Evolutionary conservation across 2,888 invertebrate species (phyloP), one percentile per base, ranked within the genome.

Genomic region (Alentia gelatinosa): DNA sequence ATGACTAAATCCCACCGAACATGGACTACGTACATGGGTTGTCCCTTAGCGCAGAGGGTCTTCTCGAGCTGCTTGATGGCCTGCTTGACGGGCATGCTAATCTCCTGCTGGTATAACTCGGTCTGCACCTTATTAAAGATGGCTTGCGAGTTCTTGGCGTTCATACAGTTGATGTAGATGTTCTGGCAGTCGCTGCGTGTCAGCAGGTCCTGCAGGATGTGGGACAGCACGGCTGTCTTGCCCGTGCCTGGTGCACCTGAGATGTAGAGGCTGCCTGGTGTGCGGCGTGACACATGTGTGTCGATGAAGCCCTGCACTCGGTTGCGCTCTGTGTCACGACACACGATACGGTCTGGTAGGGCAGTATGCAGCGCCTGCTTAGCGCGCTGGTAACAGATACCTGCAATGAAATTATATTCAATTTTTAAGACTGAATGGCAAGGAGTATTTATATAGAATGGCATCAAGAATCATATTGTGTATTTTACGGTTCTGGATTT

Each of bases 211-310:
- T 56, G 90, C 33, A 98, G 96, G 91, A 98, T 97, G 92, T 98
- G 97, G 0, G 97, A 97, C 30, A 99, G 96, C 92, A 98, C 98
- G 0, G 98, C 99, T 0, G 99, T 99, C 96, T 99, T 99, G 0
- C 99, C 99, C 0, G 99, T 99, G 5, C 99, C 99, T 0, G 99
- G 99, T 37, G 98, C 98, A 0, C 99, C 99, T 63, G 99, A 99
- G 74, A 99, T 97, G 96, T 99, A 99, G 90, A 99, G 95, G 30
- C 98, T 98, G 0, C 98, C 98, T 0, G 98, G 98, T 47, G 97
- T 97, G 93, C 97, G 96, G 0, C 97, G 96, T 1, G 97, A 95
- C 90, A 98, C 95, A 95, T 98, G 97, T 15, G 97, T 96, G 23
- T 96, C 95, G 89, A 99, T 96, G 96, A 98, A 98, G 1, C 96